Base-by-base conservation (phyloP, 2,797 vertebrate species). In the Decapterus maruadsi region DNA sequence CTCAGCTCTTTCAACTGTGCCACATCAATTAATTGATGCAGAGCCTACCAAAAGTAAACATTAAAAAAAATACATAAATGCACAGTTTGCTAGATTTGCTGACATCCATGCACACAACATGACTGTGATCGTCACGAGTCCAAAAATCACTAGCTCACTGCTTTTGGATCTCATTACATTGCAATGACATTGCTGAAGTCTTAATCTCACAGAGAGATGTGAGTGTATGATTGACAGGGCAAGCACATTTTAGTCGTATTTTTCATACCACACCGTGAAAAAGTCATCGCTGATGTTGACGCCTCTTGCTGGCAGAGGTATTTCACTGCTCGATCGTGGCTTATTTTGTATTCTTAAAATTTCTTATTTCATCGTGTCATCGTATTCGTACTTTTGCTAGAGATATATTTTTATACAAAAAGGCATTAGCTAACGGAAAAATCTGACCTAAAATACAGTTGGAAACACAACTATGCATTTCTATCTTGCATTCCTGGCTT, bases 341-440 rank as follows among this genome's bases (percentile, higher is more conserved):
- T 76, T 66, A 42, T 83, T 88, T 89, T 81, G 3, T 84, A 80
- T 71, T 70, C n/a, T 64, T 80, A 40, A 2, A 71, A 71, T 71
- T 75, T 86, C 50, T 31, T 70, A 77, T 82, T 31, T 71, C 56
- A 51, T 80, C 13, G 29, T 73, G 45, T 66, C 75, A 82, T 81
- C 51, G 63, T 67, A 58, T 68, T 64, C 72, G 75, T 55, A 63
- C 64, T 26, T 75, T 81, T n/a, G 61, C 22, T 53, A 87, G 66
- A 82, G 43, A 75, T 89, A 64, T 91, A 89, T 90, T 88, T 90
- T 85, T 87, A 60, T 85, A 85, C 6, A 64, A 57, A 72, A 59
- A 68, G 38, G 50, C 56, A 74, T 81, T 80, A 51, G 34, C 50
- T 68, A 17, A 69, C 67, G 54, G 17, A 55, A 74, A 64, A 51